These are phyloP conservation scores for Urosaurus nigricauda DNA, from an alignment of 2,797 vertebrate species.

Conservation along the genomic window DNA sequence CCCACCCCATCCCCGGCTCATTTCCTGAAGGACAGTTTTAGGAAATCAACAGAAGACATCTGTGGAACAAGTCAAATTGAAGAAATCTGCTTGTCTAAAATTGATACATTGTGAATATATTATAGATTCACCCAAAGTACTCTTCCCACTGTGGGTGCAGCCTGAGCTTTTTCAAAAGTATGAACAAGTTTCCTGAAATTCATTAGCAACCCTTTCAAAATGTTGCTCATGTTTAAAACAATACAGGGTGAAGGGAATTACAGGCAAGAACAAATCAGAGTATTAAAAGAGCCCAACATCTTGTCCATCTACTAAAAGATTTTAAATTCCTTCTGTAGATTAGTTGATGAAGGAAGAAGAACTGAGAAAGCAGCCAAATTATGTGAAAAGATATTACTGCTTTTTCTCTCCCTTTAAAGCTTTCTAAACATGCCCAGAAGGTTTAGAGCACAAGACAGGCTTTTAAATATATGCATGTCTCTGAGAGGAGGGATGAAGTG, in stretches of 20 bases:
- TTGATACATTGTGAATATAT: slow-evolving; percentile 31
- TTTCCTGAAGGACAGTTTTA: slow-evolving; percentile 43
- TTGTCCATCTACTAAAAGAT: not conserved
- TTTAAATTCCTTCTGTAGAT: not conserved
- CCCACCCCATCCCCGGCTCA: not conserved
- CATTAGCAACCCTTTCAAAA: not conserved
- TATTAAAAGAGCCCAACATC: not conserved
- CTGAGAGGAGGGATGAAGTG: not conserved
- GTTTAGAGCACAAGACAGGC: not conserved
- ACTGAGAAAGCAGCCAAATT: not conserved
- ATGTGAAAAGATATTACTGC: not conserved
- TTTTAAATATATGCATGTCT: not conserved
- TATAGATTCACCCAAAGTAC: slow-evolving; percentile 9
- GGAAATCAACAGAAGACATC: not conserved
- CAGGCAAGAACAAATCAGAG: not conserved
- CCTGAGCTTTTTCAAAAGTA: slow-evolving; percentile 14
- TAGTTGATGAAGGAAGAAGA: not conserved
- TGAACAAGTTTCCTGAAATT: slow-evolving; percentile 3
- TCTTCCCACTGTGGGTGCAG: not conserved
- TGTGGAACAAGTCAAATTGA: slow-evolving; percentile 24
- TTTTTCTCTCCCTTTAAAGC: slow-evolving; percentile 3
- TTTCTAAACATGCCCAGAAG: not conserved
- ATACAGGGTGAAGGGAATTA: too few species aligned
- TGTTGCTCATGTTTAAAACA: slow-evolving; percentile 18
- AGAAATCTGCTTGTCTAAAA: slow-evolving; percentile 4